phyloP scores from a whole-genome alignment of 2,113 vertebrate genomes.

The Carassius carassius region DNA sequence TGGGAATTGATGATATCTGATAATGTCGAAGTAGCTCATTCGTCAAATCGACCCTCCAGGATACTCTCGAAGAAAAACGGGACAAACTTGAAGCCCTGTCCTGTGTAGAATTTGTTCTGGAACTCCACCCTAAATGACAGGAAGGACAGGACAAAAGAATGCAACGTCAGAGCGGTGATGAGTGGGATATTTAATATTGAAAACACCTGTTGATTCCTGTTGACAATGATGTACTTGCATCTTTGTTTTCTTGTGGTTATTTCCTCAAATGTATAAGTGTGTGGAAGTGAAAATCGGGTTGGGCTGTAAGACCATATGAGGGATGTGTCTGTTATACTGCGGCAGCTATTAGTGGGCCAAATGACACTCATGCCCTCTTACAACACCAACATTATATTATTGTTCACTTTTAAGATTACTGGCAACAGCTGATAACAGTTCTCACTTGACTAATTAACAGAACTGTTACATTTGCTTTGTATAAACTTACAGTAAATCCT shows the following conservation, averaged over 20 bases:
- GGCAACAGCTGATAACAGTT: neutral
- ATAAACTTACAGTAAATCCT: neutral
- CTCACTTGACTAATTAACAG: neutral
- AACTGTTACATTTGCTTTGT: neutral
- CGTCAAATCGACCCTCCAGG: slow-evolving; percentile 89
- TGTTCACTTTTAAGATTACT: neutral
- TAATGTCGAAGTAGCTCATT: slow-evolving; percentile 67
- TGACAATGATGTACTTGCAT: neutral
- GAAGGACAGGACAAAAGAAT: slow-evolving; percentile 39
- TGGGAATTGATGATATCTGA: neutral
- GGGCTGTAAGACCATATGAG: neutral
- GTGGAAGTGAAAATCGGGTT: neutral
- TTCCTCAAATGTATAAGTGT: slow-evolving; percentile 16
- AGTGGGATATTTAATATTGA: neutral
- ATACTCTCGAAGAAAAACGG: slow-evolving; percentile 97
- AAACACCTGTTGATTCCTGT: neutral
- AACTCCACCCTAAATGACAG: slow-evolving; percentile 90
- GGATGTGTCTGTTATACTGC: neutral
- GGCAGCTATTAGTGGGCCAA: neutral
- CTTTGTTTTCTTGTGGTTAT: neutral
- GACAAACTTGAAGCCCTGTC: slow-evolving; percentile 93
- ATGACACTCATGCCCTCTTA: neutral
- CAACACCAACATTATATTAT: neutral
- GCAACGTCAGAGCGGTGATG: neutral
- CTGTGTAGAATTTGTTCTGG: slow-evolving; percentile 98